Evolutionary conservation across 2,888 invertebrate genomes (phyloP).

Genomic region (Apodemia duryi): DNA sequence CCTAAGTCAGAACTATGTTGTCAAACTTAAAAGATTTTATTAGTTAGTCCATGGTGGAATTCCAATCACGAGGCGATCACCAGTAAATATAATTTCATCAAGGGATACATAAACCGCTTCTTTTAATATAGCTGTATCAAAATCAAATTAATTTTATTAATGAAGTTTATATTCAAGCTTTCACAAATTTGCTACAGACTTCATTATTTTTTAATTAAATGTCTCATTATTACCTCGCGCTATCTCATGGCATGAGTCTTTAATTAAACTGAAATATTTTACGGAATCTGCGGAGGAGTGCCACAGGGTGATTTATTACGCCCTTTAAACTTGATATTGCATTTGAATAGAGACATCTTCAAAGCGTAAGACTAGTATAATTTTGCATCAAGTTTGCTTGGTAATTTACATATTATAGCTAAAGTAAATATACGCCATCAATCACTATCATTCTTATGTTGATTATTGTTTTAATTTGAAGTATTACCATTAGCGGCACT

Average conservation of each 20-base stretch:
- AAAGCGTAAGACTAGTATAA: conserved; percentile 2
- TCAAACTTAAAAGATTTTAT: no score
- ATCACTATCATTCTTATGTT: no score
- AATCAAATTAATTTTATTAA: conserved; percentile 9
- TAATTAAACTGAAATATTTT: conserved; percentile 36
- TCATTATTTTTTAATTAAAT: conserved; percentile 45
- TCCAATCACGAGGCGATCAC: no score
- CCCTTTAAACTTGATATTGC: conserved; percentile 30
- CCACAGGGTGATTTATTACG: conserved; percentile 26
- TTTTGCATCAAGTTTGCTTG: conserved; percentile 3
- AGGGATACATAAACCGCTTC: no score
- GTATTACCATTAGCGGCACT: no score
- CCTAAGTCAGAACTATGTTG: no score
- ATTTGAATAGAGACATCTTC: conserved; percentile 29
- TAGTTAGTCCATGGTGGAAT: no score
- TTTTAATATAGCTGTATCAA: not conserved
- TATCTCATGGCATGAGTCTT: conserved; percentile 25
- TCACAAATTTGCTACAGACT: conserved; percentile 26
- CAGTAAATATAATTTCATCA: no score
- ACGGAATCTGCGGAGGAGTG: conserved; percentile 17
- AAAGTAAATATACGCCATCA: no score
- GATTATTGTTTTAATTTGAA: no score
- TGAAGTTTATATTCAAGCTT: conserved; percentile 2
- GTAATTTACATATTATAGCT: not conserved
- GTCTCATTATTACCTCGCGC: conserved; percentile 30